Evolutionary conservation across 1,140 invertebrate species (phyloP).

Genomic region (Diabrotica undecimpunctata): DNA sequence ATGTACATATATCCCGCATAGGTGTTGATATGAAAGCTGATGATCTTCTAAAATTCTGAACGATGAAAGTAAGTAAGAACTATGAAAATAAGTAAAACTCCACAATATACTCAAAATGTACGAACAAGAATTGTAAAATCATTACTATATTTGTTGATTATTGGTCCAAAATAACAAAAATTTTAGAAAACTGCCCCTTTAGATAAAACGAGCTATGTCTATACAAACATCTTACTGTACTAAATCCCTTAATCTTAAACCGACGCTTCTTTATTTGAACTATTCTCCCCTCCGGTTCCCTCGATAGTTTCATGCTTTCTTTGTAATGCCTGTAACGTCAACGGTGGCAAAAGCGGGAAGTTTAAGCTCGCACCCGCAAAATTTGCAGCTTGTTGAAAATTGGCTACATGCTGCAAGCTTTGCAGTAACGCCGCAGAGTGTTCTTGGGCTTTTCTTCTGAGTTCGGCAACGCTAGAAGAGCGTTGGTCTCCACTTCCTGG

Average conservation of each 20-base stretch:
- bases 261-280: constrained; percentile 1
- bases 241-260: not conserved
- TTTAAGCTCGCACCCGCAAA: constrained; percentile 54
- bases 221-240: too few species aligned
- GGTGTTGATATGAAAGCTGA: too few species aligned
- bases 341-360: constrained; percentile 52
- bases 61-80: too few species aligned
- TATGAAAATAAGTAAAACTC: too few species aligned
- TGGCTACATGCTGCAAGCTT: constrained; percentile 59
- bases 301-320: constrained; percentile 38
- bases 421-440: constrained; percentile 82
- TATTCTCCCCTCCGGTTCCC: constrained; percentile 10
- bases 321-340: constrained; percentile 48
- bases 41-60: too few species aligned
- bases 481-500: constrained; percentile 55
- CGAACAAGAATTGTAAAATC: too few species aligned
- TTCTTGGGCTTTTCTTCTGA: constrained; percentile 84
- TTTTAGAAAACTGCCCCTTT: too few species aligned
- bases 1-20: too few species aligned
- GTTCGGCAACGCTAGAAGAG: constrained; percentile 80
- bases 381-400: constrained; percentile 53
- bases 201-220: too few species aligned
- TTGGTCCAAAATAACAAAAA: too few species aligned
- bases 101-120: too few species aligned
- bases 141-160: too few species aligned